These are phyloP conservation scores for Microctonus hyperodae DNA, from an alignment of 2,888 invertebrate genomes.

Conservation along the genomic window DNA sequence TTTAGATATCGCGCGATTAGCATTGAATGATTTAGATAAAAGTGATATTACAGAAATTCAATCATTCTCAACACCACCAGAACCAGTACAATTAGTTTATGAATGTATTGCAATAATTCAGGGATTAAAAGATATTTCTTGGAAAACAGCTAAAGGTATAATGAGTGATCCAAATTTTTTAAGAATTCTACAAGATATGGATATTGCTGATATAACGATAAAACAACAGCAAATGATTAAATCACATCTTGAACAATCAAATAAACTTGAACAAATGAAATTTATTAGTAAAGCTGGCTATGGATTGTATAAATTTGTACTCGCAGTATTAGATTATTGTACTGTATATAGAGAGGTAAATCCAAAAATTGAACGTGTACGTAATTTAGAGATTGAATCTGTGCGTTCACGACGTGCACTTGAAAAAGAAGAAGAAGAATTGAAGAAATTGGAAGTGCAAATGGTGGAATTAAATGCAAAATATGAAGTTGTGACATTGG, in stretches of 20 bases:
- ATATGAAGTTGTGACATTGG: slow-evolving; percentile 79
- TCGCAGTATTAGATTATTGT: slow-evolving; percentile 89
- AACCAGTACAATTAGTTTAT: slow-evolving; percentile 87
- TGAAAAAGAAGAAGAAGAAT: slow-evolving; percentile 74
- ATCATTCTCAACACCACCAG: slow-evolving; percentile 90
- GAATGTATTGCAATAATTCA: slow-evolving; percentile 89
- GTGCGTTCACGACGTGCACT: slow-evolving; percentile 65
- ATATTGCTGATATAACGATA: slow-evolving; percentile 78
- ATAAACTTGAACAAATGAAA: slow-evolving; percentile 83
- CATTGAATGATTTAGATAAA: slow-evolving; percentile 85
- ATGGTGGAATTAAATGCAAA: slow-evolving; percentile 74
- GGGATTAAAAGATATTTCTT: slow-evolving; percentile 83
- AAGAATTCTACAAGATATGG: slow-evolving; percentile 82
- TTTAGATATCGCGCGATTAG: slow-evolving; percentile 79
- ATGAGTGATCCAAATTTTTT: slow-evolving; percentile 91
- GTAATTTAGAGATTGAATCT: slow-evolving; percentile 77
- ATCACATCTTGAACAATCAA: slow-evolving; percentile 75
- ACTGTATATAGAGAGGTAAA: slow-evolving; percentile 86
- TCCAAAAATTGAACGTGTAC: slow-evolving; percentile 85
- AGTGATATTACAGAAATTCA: slow-evolving; percentile 91
- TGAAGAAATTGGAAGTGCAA: slow-evolving; percentile 71
- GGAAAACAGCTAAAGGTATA: slow-evolving; percentile 91
- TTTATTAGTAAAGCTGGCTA: slow-evolving; percentile 85
- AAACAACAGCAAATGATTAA: slow-evolving; percentile 76
- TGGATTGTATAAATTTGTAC: slow-evolving; percentile 85